Evolutionary conservation across 53 echinoderm and acorn worm genomes (phyloP).

Genomic region (Arbacia lixula): DNA sequence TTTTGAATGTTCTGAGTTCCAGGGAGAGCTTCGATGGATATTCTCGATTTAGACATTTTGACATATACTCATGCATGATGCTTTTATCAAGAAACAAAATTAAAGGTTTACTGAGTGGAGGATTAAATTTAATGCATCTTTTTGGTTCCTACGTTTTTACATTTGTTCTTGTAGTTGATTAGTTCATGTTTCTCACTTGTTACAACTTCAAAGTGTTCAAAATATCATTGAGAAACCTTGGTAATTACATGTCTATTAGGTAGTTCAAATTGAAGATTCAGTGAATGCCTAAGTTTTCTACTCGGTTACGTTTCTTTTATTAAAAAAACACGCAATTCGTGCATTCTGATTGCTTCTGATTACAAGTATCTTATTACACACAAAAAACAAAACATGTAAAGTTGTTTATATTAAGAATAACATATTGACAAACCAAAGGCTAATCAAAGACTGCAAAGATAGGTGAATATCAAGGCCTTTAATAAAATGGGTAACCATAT

Average conservation of each 20-base stretch:
- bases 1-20: slow-evolving; percentile 23
- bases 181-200: slow-evolving; percentile 21
- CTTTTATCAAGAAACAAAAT: slow-evolving; percentile 26
- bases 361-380: slow-evolving; percentile 20
- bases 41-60: slow-evolving; percentile 26
- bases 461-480: slow-evolving; percentile 26
- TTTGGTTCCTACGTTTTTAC: slow-evolving; percentile 26
- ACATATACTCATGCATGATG: slow-evolving; percentile 26
- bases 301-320: slow-evolving; percentile 23
- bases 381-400: slow-evolving; percentile 23
- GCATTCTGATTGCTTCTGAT: slow-evolving; percentile 26
- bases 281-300: slow-evolving; percentile 26
- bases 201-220: slow-evolving; percentile 23
- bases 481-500: slow-evolving; percentile 23
- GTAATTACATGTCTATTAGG: slow-evolving; percentile 15
- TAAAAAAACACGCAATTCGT: slow-evolving; percentile 26
- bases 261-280: slow-evolving; percentile 20
- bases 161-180: slow-evolving; percentile 21
- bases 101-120: slow-evolving; percentile 15
- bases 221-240: slow-evolving; percentile 16
- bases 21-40: slow-evolving; percentile 27
- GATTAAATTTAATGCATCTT: slow-evolving; percentile 16
- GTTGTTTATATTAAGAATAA: slow-evolving; percentile 19
- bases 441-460: slow-evolving; percentile 23
- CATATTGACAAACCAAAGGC: slow-evolving; percentile 23